These are phyloP conservation scores for Lochmaea crataegi DNA, from an alignment of 2,888 invertebrate species.

Conservation along the genomic window DNA sequence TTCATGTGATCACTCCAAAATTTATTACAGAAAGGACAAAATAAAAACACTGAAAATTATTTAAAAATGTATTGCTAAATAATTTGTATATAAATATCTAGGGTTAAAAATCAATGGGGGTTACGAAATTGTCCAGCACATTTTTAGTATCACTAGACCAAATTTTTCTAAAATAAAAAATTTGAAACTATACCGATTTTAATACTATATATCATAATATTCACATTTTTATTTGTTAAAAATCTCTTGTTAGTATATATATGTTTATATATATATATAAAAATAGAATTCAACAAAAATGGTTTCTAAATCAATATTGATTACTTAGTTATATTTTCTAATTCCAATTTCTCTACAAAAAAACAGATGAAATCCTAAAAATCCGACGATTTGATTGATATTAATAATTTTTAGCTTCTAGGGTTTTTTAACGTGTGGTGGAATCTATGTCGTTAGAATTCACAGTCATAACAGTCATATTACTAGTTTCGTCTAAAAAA, in stretches of 20 bases:
- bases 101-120: slow-evolving; percentile 28
- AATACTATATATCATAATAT: slow-evolving; percentile 13
- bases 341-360: too few relatives aligned
- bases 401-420: too few relatives aligned
- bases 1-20: too few relatives aligned
- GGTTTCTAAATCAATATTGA: slow-evolving; percentile 5
- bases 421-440: too few relatives aligned
- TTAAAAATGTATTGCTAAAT: slow-evolving; percentile 33
- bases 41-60: not conserved
- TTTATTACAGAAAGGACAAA: too few relatives aligned
- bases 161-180: slow-evolving; percentile 30
- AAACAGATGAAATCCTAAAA: too few relatives aligned
- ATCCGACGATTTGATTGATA: too few relatives aligned
- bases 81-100: slow-evolving; percentile 36
- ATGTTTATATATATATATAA: slow-evolving; percentile 3
- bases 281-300: slow-evolving; percentile 5
- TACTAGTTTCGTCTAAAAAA: too few relatives aligned
- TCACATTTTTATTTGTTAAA: slow-evolving; percentile 21
- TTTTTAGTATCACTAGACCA: slow-evolving; percentile 23
- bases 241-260: slow-evolving; percentile 21
- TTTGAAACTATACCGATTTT: slow-evolving; percentile 28
- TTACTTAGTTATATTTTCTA: not conserved
- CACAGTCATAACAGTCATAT: too few relatives aligned
- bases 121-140: slow-evolving; percentile 23
- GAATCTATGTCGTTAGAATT: too few relatives aligned